These are phyloP conservation scores for Meloidogyne hapla DNA, from an alignment of 1,140 invertebrate genomes.

Conservation along the genomic window DNA sequence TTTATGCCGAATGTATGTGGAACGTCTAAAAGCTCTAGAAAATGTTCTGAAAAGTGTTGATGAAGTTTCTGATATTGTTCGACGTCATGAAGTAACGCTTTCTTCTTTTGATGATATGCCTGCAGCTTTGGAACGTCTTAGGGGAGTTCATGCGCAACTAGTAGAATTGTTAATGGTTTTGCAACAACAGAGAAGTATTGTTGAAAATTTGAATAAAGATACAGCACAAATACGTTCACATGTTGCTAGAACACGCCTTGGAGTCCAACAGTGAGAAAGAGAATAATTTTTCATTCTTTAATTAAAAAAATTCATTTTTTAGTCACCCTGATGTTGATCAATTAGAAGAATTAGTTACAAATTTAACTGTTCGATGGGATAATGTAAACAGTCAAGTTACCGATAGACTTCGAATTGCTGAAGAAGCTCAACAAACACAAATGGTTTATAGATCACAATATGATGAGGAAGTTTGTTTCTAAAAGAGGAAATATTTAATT, in stretches of 20 bases:
- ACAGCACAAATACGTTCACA: slow-evolving; percentile 80
- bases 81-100: slow-evolving; percentile 85
- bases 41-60: slow-evolving; percentile 82
- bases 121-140: slow-evolving; percentile 76
- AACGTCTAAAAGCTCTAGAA: slow-evolving; percentile 85
- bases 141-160: slow-evolving; percentile 69
- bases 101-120: slow-evolving; percentile 80
- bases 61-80: slow-evolving; percentile 81
- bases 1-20: slow-evolving; percentile 80
- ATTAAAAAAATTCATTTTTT: slow-evolving; percentile 19
- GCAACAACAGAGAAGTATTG: slow-evolving; percentile 75
- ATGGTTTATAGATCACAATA: slow-evolving; percentile 62
- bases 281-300: slow-evolving; percentile 10
- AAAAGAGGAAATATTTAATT: not conserved
- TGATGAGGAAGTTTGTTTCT: slow-evolving; percentile 57
- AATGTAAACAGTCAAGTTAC: slow-evolving; percentile 83
- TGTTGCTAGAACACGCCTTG: slow-evolving; percentile 78
- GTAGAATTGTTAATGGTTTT: slow-evolving; percentile 67
- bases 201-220: slow-evolving; percentile 78
- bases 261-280: slow-evolving; percentile 66
- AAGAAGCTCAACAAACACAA: slow-evolving; percentile 61
- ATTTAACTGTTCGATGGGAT: slow-evolving; percentile 83
- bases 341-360: slow-evolving; percentile 86
- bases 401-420: slow-evolving; percentile 70
- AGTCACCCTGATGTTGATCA: slow-evolving; percentile 81